These are phyloP conservation scores for Tachina fera DNA, from an alignment of 2,888 invertebrate species.

Conservation along the genomic window DNA sequence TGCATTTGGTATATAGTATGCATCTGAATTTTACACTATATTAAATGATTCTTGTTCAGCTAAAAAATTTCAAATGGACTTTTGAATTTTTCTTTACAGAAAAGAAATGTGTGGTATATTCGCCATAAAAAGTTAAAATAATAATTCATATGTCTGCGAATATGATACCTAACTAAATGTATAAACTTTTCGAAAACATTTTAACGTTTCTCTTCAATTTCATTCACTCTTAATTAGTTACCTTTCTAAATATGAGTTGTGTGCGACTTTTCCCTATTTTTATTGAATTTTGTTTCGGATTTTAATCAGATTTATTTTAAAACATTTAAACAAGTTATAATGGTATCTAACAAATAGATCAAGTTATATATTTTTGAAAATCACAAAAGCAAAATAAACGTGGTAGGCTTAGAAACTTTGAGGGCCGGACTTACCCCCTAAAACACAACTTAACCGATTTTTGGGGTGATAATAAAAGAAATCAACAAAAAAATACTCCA, in stretches of 20 bases:
- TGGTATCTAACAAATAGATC: conserved; percentile 35
- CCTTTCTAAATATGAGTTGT: conserved; percentile 14
- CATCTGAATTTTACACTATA: neutral
- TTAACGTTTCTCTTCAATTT: too few species aligned
- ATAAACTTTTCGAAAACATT: too few species aligned
- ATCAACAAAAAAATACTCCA: too few species aligned
- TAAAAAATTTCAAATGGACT: conserved; percentile 23
- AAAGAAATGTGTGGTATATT: neutral
- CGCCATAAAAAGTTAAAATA: conserved; percentile 1
- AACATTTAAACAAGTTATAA: conserved; percentile 13
- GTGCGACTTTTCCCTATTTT: neutral
- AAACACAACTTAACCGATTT: too few species aligned
- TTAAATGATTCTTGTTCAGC: conserved; percentile 25
- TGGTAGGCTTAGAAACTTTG: too few species aligned
- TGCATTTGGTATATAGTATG: neutral
- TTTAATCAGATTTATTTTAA: too few species aligned
- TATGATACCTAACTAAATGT: too few species aligned
- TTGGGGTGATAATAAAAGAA: too few species aligned
- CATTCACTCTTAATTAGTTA: too few species aligned
- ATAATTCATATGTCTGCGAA: conserved; percentile 7
- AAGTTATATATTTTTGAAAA: conserved; percentile 61
- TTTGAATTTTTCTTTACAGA: neutral
- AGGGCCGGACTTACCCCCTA: too few species aligned
- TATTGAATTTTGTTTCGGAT: neutral
- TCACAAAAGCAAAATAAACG: too few species aligned